Evolutionary conservation across 2,888 invertebrate species (phyloP), one percentile per base, ranked within the genome.

Genomic region (Toxonevra muliebris): DNA sequence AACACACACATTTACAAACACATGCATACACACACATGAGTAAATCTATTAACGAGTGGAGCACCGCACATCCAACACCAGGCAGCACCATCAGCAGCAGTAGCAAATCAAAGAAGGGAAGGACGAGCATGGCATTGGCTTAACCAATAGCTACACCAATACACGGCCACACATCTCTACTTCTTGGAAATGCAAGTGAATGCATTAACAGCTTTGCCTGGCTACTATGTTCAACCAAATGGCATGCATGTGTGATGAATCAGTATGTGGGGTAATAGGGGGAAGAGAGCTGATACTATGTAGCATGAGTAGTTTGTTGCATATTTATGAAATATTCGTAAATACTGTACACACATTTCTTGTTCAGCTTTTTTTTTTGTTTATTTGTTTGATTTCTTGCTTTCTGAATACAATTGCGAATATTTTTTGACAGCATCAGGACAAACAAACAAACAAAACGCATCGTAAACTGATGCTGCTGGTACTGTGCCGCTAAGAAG

Each of bases 301-400:
- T 55, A 53, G 48, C 57, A 55, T 63, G 63, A 55, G n/a, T 63
- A 50, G 50, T 48, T 65, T n/a, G n/a, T 15, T 58, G 65, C 58
- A 65, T 65, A 65, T 65, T 65, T 65, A 65, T 65, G 65, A 65
- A 65, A 65, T 65, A 65, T 65, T 52, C 48, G 48, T 15, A 11
- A 13, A 48, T 11, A 48, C 48, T 48, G 15, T 15, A 12, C 8
- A 48, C 30, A 30, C 7, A 30, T 52, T 43, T 54, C 42, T n/a
- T 42, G 15, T 19, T 8, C 17, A 12, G 15, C 5, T 57, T 57
- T 57, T 57, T 57, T 42, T 30, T n/a, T 63, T 65, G 65, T 58
- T 20, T 43, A 62, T 19, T 41, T 43, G 19, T 53, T 65, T 52
- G 52, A 58, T 58, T 42, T 50, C 52, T 12, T 15, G 41, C 11